Evolutionary conservation across 1,140 invertebrate genomes (phyloP).

Genomic region (Trichomalopsis sarcophagae): DNA sequence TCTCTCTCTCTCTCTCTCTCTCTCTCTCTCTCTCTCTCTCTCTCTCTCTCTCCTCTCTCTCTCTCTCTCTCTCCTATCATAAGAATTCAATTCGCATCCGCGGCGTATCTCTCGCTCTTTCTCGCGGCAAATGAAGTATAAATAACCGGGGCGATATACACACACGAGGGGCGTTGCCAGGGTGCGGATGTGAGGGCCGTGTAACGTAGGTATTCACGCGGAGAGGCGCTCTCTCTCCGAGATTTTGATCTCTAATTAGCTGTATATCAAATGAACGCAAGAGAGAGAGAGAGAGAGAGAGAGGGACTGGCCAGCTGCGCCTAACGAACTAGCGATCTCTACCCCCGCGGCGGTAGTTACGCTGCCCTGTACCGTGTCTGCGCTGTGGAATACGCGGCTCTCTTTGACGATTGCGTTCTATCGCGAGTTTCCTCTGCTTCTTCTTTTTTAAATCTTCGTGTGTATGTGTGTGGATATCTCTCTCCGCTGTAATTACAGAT

Average conservation of each 20-base stretch:
- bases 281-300: conserved; percentile 34
- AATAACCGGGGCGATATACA: conserved; percentile 23
- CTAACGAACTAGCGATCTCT: conserved; percentile 30
- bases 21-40: too few species aligned
- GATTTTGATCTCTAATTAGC: conserved; percentile 72
- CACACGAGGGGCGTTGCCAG: conserved; percentile 34
- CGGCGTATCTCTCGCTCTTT: not conserved
- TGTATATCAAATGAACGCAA: conserved; percentile 67
- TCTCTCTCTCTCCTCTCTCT: too few species aligned
- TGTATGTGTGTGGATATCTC: not conserved
- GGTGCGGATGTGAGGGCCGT: not conserved
- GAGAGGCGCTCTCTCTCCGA: conserved; percentile 47
- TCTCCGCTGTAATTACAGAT: conserved; percentile 34
- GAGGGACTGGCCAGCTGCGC: conserved; percentile 2
- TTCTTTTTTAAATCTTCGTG: not conserved
- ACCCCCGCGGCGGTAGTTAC: not conserved
- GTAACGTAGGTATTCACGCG: not conserved
- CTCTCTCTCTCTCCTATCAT: conserved; percentile 23
- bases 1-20: not conserved
- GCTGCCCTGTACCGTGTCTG: not conserved
- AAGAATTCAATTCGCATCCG: conserved; percentile 48
- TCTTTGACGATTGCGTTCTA: not conserved
- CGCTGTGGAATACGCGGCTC: not conserved
- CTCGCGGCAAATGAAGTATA: conserved; percentile 50
- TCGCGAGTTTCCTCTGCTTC: not conserved